phyloP scores from a whole-genome alignment of 2,888 invertebrate genomes.

The Phaonia tiefii region DNA sequence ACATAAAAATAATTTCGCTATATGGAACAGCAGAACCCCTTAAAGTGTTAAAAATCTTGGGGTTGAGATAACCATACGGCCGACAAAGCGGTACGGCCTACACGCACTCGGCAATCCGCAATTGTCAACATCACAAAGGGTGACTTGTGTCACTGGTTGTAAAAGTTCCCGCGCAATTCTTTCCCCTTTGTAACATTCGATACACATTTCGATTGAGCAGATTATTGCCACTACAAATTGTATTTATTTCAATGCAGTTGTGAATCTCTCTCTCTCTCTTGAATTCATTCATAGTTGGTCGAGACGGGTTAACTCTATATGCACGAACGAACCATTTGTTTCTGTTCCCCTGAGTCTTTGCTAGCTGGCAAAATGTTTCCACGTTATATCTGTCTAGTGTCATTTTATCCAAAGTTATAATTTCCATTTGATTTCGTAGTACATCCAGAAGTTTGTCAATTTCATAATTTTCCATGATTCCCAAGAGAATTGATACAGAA shows the following conservation, averaged over 20 bases:
- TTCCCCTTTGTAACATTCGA: not conserved
- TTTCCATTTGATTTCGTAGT: too few species aligned
- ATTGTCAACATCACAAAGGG: too few species aligned
- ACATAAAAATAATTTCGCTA: constrained; percentile 36
- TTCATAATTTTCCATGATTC: constrained; percentile 35
- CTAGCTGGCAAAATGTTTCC: not conserved
- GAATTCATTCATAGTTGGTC: constrained; percentile 18
- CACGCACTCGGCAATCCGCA: not conserved
- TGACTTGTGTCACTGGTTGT: not conserved
- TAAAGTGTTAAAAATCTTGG: constrained; percentile 48
- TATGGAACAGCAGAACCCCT: constrained; percentile 25
- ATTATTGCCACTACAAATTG: constrained; percentile 13
- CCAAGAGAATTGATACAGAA: constrained; percentile 2
- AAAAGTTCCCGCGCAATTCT: constrained; percentile 35
- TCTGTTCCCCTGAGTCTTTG: not conserved
- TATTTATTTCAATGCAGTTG: constrained; percentile 10
- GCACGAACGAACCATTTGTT: constrained; percentile 1
- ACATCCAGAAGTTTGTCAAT: constrained; percentile 5
- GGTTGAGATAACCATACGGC: constrained; percentile 51
- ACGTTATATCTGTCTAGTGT: not conserved
- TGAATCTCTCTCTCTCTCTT: too few species aligned
- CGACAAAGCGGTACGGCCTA: not conserved
- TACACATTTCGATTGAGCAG: not conserved
- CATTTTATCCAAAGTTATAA: too few species aligned
- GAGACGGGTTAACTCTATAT: too few species aligned